These are phyloP conservation scores for Schizopygopsis malacanthus DNA, from an alignment of 2,797 vertebrate species.

Conservation along the genomic window DNA sequence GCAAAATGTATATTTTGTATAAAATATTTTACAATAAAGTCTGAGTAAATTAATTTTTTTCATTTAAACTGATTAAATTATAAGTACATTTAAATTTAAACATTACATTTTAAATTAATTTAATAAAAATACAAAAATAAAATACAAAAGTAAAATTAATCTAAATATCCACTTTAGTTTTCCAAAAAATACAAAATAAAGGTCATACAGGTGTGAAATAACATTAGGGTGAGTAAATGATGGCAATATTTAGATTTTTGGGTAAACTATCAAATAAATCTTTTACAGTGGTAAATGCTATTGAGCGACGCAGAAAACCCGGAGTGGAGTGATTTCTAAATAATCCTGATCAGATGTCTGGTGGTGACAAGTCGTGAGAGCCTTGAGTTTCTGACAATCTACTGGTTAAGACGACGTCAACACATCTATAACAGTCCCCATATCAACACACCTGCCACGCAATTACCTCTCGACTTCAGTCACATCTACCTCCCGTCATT, in stretches of 20 bases:
- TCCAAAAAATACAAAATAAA: background rate
- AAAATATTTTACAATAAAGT: background rate
- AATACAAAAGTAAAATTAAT: background rate
- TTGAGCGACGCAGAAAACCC: background rate
- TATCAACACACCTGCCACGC: conserved; percentile 43
- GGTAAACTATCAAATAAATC: background rate
- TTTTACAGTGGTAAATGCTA: background rate
- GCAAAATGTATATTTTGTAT: no score
- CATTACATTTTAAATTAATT: background rate
- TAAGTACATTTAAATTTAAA: no score
- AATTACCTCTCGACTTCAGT: conserved; percentile 39
- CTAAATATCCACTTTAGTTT: background rate
- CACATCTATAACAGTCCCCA: background rate
- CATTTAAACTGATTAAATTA: background rate
- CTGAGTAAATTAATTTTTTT: background rate
- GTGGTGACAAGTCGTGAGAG: background rate
- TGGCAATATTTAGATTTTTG: background rate
- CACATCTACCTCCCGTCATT: conserved; percentile 34
- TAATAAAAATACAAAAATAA: background rate
- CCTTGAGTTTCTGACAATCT: background rate
- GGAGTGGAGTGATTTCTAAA: background rate
- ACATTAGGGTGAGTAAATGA: background rate
- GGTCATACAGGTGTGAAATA: background rate
- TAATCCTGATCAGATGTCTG: background rate
- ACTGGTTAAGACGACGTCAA: background rate